These are phyloP conservation scores for Protonemura montana DNA, from an alignment of 2,888 invertebrate species.

Conservation along the genomic window DNA sequence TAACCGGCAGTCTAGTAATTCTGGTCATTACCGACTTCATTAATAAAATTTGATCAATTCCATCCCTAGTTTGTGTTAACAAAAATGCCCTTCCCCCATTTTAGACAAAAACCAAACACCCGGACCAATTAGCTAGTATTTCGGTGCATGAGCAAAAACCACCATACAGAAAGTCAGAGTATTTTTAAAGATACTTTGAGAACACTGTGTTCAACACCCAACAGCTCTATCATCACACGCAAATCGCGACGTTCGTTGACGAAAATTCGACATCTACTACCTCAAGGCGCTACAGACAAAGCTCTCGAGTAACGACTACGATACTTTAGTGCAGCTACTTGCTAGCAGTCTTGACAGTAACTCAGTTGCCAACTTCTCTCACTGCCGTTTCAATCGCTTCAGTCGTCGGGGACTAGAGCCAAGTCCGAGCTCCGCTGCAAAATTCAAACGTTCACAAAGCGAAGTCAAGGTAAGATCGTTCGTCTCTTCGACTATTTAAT, in stretches of 20 bases:
- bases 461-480: no score
- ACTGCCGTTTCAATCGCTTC: not conserved
- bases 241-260: not conserved
- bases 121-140: not conserved
- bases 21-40: not conserved
- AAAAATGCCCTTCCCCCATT: not conserved
- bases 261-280: not conserved
- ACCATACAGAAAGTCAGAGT: not conserved
- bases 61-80: not conserved
- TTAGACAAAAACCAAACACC: conserved; percentile 7
- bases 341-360: not conserved
- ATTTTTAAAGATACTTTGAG: not conserved
- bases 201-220: not conserved
- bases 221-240: not conserved
- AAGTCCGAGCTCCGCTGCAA: no score
- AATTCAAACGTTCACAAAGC: no score
- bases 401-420: not conserved
- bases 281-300: not conserved
- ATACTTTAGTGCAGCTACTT: not conserved
- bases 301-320: not conserved
- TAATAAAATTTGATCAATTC: not conserved
- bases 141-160: not conserved
- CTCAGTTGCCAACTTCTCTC: not conserved
- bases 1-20: not conserved
- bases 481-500: no score